Evolutionary conservation across 1,140 invertebrate species (phyloP), one percentile per base, ranked within the genome.

Genomic region (Paramacrobiotus metropolitanus): DNA sequence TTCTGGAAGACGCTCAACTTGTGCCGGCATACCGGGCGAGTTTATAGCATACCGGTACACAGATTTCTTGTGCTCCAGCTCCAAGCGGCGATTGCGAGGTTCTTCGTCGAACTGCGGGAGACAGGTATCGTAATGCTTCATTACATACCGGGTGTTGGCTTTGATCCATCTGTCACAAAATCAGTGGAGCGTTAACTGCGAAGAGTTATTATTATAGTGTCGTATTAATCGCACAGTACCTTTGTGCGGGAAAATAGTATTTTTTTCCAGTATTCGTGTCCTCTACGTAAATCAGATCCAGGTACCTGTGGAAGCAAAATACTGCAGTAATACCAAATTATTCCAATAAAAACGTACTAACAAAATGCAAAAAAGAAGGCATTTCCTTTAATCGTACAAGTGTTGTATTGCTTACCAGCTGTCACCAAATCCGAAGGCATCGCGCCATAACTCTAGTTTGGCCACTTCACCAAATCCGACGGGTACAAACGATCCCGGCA

Each of bases 131-230:
- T 74, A 68, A 62, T 73, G 69, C 29, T 66, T 61, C 31, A 77
- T 70, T 18, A 70, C 62, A 63, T 77, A 76, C 30, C 70, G 70
- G 29, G 66, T 68, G 44, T 73, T 62, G 1, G 70, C 61, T 59
- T 68, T 68, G 45, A 77, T 71, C 75, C 76, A 77, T 9, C 48
- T 55, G n/a, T n/a, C n/a, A n/a, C n/a, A n/a, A n/a, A n/a, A n/a
- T n/a, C n/a, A n/a, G n/a, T n/a, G n/a, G n/a, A n/a, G n/a, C n/a
- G n/a, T n/a, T n/a, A n/a, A n/a, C n/a, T n/a, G n/a, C n/a, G n/a
- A n/a, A n/a, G n/a, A n/a, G n/a, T n/a, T n/a, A n/a, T n/a, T n/a
- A n/a, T n/a, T n/a, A n/a, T n/a, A n/a, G n/a, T n/a, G n/a, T n/a
- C n/a, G n/a, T n/a, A n/a, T n/a, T n/a, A n/a, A n/a, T n/a, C n/a